Base-by-base conservation (phyloP, 2,888 invertebrate species). In the Mimumesa dahlbomi region DNA sequence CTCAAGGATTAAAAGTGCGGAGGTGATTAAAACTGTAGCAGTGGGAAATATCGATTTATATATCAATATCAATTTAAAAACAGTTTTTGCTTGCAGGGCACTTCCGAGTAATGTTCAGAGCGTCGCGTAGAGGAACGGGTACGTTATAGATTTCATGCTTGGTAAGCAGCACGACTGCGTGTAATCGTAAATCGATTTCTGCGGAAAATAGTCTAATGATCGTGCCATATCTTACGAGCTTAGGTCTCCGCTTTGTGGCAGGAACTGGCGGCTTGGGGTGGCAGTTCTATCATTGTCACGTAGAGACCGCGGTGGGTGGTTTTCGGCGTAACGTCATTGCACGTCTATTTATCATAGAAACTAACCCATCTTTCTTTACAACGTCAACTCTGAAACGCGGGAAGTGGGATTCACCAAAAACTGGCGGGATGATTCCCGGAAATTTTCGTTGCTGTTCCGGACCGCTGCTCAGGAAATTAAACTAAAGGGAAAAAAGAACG, bases 231-330 rank as follows among this genome's bases (percentile, higher is more conserved):
- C 66, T 75, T 73, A 62, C 42, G 40, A 52, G 64, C 66, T 75
- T 57, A 64, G 52, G 69, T 64, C 68, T 75, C 63, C 50, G 53
- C 38, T 62, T 57, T 31, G 65, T 50, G 48, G 49, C 34, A 48
- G 45, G 40, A 43, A 50, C 19, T 49, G 57, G 53, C 45, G 38
- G 43, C 58, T 57, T 14, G 57, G 34, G 73, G 40, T 52, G 54
- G 54, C 68, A 73, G 65, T 80, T 80, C 81, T 67, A 66, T 75
- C 77, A 78, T 69, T 78, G 78, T 78, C 78, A 70, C 42, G 59
- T 21, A 49, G 57, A 66, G 69, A 63, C 56, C 65, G 58, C 50
- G 14, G 52, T 54, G 66, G 59, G 21, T 14, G 48, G 73, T 13
- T 67, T 63, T 73, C 56, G 62, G 66, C 64, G 62, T 70, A 76